Percentiles rank a stretch among this genome's conserved stretches.
phyloP scores from a whole-genome alignment of 2,113 vertebrate genomes.

The Prochilodus magdalenae region DNA sequence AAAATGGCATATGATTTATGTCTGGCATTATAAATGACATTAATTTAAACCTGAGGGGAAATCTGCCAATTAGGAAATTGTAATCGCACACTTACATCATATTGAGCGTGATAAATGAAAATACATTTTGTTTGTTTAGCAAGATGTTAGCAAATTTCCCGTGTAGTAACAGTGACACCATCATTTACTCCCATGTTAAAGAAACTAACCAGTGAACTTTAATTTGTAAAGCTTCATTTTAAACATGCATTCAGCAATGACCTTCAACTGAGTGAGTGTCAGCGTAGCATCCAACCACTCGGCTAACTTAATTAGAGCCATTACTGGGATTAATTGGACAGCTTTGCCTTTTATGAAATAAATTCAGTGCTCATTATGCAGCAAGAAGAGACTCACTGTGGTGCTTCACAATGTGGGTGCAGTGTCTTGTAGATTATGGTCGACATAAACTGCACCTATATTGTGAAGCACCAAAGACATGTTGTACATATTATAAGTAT shows the following conservation, averaged over 20 bases:
- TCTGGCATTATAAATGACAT: constrained; percentile 39
- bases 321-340: constrained; percentile 55
- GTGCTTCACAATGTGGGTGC: background rate
- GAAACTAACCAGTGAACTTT: background rate
- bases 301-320: constrained; percentile 49
- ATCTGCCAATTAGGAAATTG: constrained; percentile 8
- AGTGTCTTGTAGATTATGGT: constrained; percentile 6
- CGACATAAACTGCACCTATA: background rate
- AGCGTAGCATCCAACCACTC: constrained; percentile 34
- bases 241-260: constrained; percentile 29
- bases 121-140: background rate
- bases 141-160: no score
- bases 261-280: constrained; percentile 37
- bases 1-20: constrained; percentile 51
- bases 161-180: no score
- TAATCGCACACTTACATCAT: background rate
- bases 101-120: constrained; percentile 4
- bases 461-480: background rate
- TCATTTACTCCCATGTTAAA: background rate
- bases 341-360: constrained; percentile 43
- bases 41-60: constrained; percentile 50
- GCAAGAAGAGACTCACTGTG: background rate
- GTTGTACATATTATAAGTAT: no score
- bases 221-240: constrained; percentile 19
- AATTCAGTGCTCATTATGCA: constrained; percentile 37